Conservation (phyloP, 92 coral and sea anemone genomes). For the Siderastrea radians region DNA sequence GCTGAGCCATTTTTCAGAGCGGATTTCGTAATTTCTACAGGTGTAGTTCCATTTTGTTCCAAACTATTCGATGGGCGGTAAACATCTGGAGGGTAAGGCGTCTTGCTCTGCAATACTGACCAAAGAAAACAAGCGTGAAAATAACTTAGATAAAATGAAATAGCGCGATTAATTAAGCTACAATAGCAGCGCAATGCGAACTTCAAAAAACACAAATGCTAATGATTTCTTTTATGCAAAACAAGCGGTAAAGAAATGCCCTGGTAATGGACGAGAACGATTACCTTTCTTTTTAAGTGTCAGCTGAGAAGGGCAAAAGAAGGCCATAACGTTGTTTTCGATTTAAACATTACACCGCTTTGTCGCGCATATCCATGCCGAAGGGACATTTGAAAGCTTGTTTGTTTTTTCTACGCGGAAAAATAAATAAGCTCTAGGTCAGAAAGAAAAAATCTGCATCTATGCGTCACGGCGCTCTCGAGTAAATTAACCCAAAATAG, state of each 20-base stretch:
- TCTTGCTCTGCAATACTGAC: slow-evolving; percentile 76
- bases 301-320: slow-evolving; percentile 86
- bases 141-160: slow-evolving; percentile 25
- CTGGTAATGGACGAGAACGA: background rate
- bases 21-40: slow-evolving; percentile 65
- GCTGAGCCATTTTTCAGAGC: slow-evolving; percentile 81
- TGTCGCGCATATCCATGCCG: slow-evolving; percentile 16
- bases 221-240: slow-evolving; percentile 4
- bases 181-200: slow-evolving; percentile 9
- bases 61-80: slow-evolving; percentile 58
- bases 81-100: slow-evolving; percentile 74
- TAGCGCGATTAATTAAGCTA: slow-evolving; percentile 21
- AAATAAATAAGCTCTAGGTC: slow-evolving; percentile 29
- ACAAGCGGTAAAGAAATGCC: background rate
- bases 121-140: slow-evolving; percentile 20
- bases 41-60: slow-evolving; percentile 5
- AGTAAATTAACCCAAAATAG: slow-evolving; percentile 27
- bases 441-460: slow-evolving; percentile 31
- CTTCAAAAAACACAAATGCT: background rate
- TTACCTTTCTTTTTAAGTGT: slow-evolving; percentile 82
- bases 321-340: slow-evolving; percentile 66
- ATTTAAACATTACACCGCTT: slow-evolving; percentile 5
- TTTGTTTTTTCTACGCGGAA: slow-evolving; percentile 41
- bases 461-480: slow-evolving; percentile 24
- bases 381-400: slow-evolving; percentile 35